phyloP scores from a whole-genome alignment of 1,140 invertebrate genomes.

The Choristoneura fumiferana region DNA sequence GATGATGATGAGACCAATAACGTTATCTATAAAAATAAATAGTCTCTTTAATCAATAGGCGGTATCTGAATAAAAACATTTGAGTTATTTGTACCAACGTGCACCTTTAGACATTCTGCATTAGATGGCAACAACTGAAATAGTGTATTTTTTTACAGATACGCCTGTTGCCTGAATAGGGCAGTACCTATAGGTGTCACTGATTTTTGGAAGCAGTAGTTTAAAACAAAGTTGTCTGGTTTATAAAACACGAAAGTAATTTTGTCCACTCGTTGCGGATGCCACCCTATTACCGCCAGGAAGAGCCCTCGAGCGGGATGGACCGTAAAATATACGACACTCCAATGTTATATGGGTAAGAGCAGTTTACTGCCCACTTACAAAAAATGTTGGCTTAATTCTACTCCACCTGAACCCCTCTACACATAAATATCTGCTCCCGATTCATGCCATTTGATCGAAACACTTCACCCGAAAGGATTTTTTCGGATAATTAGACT shows the following conservation, averaged over 20 bases:
- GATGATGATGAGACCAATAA: no score
- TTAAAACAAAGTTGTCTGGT: constrained; percentile 50
- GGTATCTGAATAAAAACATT: no score
- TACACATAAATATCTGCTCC: constrained; percentile 59
- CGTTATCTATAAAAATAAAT: no score
- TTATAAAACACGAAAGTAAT: constrained; percentile 70
- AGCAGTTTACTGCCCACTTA: constrained; percentile 70
- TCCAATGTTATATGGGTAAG: constrained; percentile 67
- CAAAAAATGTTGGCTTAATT: constrained; percentile 74
- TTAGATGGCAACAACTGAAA: no score
- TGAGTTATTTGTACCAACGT: no score
- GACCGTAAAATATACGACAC: constrained; percentile 74
- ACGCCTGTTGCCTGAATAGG: no score
- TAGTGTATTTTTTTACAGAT: no score
- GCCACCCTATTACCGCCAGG: constrained; percentile 39
- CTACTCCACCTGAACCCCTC: constrained; percentile 36
- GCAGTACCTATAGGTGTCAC: no score
- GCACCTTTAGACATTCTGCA: no score
- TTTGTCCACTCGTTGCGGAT: constrained; percentile 63
- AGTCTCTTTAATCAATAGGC: no score
- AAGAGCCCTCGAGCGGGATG: constrained; percentile 60
- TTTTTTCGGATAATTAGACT: constrained; percentile 47
- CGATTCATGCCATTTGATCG: constrained; percentile 59
- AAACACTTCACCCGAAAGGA: constrained; percentile 36
- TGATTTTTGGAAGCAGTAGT: no score